A percentile compares a stretch with the other conserved stretches of the same genome.
phyloP scores from a whole-genome alignment of 2,888 invertebrate species.

The Metallyticus violacea region DNA sequence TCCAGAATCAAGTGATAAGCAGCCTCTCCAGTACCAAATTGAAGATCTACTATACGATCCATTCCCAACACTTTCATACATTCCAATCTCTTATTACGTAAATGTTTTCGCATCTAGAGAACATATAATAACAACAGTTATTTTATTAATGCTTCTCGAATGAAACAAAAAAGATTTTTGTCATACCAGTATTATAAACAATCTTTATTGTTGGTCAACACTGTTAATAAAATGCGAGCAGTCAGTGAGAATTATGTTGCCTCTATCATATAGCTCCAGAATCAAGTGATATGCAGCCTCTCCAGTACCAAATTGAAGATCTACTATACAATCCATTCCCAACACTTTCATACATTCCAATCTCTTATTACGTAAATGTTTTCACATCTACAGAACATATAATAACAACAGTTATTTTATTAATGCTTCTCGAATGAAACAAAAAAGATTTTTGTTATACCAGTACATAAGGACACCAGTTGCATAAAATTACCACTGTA shows the following conservation, averaged over 20 bases:
- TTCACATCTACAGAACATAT: too few relatives aligned
- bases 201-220: too few relatives aligned
- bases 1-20: constrained; percentile 95
- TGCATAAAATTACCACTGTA: too few relatives aligned
- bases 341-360: constrained; percentile 82
- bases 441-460: too few relatives aligned
- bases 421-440: too few relatives aligned
- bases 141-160: too few relatives aligned
- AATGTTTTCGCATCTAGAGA: constrained; percentile 85
- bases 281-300: constrained; percentile 95
- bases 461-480: too few relatives aligned
- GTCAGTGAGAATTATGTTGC: constrained; percentile 94
- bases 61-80: constrained; percentile 80
- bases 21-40: constrained; percentile 91
- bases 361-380: constrained; percentile 94
- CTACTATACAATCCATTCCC: constrained; percentile 90
- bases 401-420: too few relatives aligned
- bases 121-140: too few relatives aligned
- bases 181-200: too few relatives aligned
- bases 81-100: constrained; percentile 93
- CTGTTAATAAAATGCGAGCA: constrained; percentile 39
- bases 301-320: constrained; percentile 90
- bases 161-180: too few relatives aligned
- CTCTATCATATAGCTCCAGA: constrained; percentile 91
- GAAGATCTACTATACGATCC: constrained; percentile 91